phyloP scores from a whole-genome alignment of 2,113 vertebrate species.

The Gasterosteus nipponicus region DNA sequence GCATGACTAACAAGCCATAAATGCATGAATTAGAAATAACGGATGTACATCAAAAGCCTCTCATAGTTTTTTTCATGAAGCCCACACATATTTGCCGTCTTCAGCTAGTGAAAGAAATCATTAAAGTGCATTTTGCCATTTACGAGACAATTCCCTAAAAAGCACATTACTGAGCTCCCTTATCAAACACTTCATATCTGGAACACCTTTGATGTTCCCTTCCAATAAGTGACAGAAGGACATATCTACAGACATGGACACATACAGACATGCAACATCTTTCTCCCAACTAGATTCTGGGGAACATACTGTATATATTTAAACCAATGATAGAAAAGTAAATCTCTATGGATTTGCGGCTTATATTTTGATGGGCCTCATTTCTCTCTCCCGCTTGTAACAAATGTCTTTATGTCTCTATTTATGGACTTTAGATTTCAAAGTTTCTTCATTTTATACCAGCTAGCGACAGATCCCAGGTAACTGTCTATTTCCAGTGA shows the following conservation, averaged over 20 bases:
- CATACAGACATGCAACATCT: not conserved
- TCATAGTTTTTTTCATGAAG: constrained; percentile 21
- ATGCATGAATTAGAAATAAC: constrained; percentile 15
- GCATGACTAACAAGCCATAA: constrained; percentile 21
- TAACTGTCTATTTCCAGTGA: not conserved
- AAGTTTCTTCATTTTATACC: constrained; percentile 4
- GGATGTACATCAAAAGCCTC: constrained; percentile 50
- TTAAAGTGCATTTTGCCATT: constrained; percentile 50
- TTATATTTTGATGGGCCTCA: not conserved
- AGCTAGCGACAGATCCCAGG: constrained; percentile 5
- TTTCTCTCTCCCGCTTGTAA: not conserved
- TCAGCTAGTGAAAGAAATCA: constrained; percentile 33
- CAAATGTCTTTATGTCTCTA: not conserved
- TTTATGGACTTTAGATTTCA: constrained; percentile 10
- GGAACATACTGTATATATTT: not conserved
- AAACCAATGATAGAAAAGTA: constrained; percentile 10
- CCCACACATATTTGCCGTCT: not conserved
- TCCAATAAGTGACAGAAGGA: constrained; percentile 12
- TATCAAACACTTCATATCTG: constrained; percentile 23
- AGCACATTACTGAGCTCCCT: constrained; percentile 42
- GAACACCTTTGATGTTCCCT: constrained; percentile 57
- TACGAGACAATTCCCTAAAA: constrained; percentile 34
- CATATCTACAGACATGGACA: not conserved
- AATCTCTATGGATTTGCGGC: not conserved
- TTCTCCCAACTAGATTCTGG: constrained; percentile 5